These are phyloP conservation scores for Peromyscus attwateri DNA, from an alignment of 2,797 vertebrate genomes.

Conservation along the genomic window DNA sequence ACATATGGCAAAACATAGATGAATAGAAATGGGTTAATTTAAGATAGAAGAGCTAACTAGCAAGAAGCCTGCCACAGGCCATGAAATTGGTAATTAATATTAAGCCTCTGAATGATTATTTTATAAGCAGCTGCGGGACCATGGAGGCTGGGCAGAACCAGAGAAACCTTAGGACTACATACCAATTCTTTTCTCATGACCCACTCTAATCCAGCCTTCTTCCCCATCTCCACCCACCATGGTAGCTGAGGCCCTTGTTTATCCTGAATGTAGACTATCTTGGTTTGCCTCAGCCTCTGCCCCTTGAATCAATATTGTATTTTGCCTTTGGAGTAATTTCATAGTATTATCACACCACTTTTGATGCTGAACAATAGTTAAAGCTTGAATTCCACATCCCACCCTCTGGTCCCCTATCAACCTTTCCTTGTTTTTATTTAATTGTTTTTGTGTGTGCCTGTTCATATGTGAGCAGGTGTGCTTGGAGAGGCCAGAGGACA, in stretches of 20 bases:
- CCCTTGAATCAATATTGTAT: neutral
- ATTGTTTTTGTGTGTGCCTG: neutral
- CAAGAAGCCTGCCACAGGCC: no score
- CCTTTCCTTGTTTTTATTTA: neutral
- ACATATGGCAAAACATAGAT: no score
- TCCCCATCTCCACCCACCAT: neutral
- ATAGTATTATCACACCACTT: neutral
- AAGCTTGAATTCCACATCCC: neutral
- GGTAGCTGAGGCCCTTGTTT: neutral
- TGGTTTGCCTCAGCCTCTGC: neutral
- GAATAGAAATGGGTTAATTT: no score
- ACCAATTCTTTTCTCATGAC: neutral
- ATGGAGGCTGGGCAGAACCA: no score
- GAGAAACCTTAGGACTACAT: no score
- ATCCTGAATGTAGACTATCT: neutral
- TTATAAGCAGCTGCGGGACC: no score
- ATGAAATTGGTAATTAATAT: no score
- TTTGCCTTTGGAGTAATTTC: slow-evolving; percentile 7
- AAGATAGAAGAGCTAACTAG: no score
- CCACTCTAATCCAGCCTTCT: neutral
- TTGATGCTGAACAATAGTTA: neutral
- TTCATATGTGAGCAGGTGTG: neutral
- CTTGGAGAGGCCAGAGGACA: neutral
- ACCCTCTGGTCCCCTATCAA: neutral
- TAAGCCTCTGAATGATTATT: no score